A percentile compares a stretch with the other conserved stretches of the same genome.
Evolutionary conservation across 1,140 invertebrate species (phyloP).

Genomic region (Drosophila repleta): DNA sequence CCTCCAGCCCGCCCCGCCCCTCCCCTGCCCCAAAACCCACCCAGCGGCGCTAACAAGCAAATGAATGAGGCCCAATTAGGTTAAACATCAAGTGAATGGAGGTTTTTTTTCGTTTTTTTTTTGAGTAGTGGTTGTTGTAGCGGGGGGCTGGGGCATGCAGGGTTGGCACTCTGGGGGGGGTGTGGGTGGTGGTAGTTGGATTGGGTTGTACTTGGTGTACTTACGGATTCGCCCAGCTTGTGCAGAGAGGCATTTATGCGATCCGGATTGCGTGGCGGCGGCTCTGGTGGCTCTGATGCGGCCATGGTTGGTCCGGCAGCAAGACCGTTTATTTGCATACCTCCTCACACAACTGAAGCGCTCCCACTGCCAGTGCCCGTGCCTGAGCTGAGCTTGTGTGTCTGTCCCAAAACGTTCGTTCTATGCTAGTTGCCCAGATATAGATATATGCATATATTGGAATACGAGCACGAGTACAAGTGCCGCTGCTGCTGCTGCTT

Average conservation of each 20-base stretch:
- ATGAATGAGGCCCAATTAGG: slow-evolving; percentile 73
- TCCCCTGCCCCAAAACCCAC: background rate
- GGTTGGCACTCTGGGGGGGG: slow-evolving; percentile 16
- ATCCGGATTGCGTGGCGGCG: slow-evolving; percentile 83
- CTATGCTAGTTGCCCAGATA: slow-evolving; percentile 14
- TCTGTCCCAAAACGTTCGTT: slow-evolving; percentile 6
- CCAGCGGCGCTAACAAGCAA: slow-evolving; percentile 49
- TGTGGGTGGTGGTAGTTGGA: background rate
- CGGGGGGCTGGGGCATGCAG: slow-evolving; percentile 14
- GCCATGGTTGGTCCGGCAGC: slow-evolving; percentile 82
- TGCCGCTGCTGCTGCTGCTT: slow-evolving; percentile 1
- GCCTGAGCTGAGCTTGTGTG: background rate
- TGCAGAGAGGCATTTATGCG: slow-evolving; percentile 84
- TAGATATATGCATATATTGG: background rate
- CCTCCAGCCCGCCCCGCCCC: background rate
- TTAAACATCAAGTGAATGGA: slow-evolving; percentile 69
- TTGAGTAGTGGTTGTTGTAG: background rate
- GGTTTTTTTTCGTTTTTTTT: slow-evolving; percentile 5
- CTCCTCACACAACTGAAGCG: slow-evolving; percentile 53
- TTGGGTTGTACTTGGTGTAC: slow-evolving; percentile 62
- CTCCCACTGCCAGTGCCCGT: slow-evolving; percentile 9
- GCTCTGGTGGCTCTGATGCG: slow-evolving; percentile 84
- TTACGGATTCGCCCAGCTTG: slow-evolving; percentile 83
- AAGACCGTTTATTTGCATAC: slow-evolving; percentile 83
- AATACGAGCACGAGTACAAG: slow-evolving; percentile 16